Evolutionary conservation across 2,888 invertebrate genomes (phyloP), one percentile per base, ranked within the genome.

Genomic region (Andrena haemorrhoa): DNA sequence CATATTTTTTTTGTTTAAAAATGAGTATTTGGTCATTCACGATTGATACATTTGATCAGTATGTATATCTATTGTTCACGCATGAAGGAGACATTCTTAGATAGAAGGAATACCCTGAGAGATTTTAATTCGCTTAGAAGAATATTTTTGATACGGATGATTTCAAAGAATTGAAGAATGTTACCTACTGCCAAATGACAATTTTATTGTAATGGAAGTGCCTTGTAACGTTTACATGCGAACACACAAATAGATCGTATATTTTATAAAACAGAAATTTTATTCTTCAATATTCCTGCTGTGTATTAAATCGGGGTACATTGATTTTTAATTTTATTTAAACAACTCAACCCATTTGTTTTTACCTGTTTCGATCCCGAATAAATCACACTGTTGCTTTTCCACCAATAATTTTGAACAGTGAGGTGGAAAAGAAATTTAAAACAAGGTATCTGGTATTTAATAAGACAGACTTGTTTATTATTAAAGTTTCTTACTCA

Each of bases 241-340:
- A 86, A 86, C 76, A 75, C 86, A 83, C 86, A 88, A 90, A 90
- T 89, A 89, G 80, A 90, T 83, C 75, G 73, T 77, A 69, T 79
- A 70, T 89, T 91, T 90, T 89, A 78, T 86, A 87, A 82, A 26
- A 74, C 6, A 23, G 26, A 33, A 6, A 69, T 51, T 31, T 75
- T 53, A 64, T 69, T 83, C 26, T 35, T 69, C 26, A 6, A 4
- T 1, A 7, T 64, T 58, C 60, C 69, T 35, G 6, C 20, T 49
- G 41, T 20, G 4, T 31, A 6, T 23, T 16, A 58, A 49, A 26
- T 10, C 8, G 33, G 5, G 33, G n/a, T n/a, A 61, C 7, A 20
- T 16, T 20, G 33, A 33, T 29, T 31, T 63, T 61, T 4, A 56
- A 41, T 41, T 16, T 41, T 16, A 41, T 16, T 51, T 51, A 7